Evolutionary conservation across 2,797 vertebrate species (phyloP).

Genomic region (Esox lucius): DNA sequence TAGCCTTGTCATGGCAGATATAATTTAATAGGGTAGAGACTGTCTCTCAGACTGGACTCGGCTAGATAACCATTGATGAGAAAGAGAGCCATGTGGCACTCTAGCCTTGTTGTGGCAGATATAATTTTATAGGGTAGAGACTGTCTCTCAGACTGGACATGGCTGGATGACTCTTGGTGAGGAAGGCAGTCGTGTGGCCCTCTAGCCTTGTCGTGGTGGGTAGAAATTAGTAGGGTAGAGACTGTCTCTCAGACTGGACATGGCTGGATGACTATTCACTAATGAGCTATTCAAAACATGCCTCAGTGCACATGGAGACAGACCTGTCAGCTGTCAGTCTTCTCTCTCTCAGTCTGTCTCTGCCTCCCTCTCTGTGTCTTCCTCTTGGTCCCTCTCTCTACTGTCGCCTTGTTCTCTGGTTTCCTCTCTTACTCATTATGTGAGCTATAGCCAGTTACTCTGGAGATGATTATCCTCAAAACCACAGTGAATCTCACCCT

Average conservation of each 20-base stretch:
- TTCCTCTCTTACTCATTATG: constrained; percentile 16
- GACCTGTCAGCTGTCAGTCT: not conserved
- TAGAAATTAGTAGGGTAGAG: not conserved
- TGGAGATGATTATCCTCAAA: not conserved
- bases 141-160: too few relatives aligned
- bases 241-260: not conserved
- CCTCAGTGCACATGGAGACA: not conserved
- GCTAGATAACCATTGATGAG: too few relatives aligned
- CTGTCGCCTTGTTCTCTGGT: constrained; percentile 19
- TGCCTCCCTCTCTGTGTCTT: not conserved
- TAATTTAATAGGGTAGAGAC: not conserved
- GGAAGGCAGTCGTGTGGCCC: too few relatives aligned
- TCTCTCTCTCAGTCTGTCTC: not conserved
- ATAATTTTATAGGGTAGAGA: too few relatives aligned
- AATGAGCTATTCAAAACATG: not conserved
- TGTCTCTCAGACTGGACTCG: too few relatives aligned
- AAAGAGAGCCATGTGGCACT: too few relatives aligned
- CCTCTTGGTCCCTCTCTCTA: constrained; percentile 1
- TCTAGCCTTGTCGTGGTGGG: not conserved
- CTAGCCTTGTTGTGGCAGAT: too few relatives aligned
- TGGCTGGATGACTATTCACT: not conserved
- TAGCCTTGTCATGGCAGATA: not conserved
- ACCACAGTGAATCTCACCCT: not conserved
- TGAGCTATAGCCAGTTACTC: not conserved
- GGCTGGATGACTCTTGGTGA: too few relatives aligned